These are phyloP conservation scores for Nyctereutes procyonoides DNA, from an alignment of 2,113 vertebrate species.

Conservation along the genomic window DNA sequence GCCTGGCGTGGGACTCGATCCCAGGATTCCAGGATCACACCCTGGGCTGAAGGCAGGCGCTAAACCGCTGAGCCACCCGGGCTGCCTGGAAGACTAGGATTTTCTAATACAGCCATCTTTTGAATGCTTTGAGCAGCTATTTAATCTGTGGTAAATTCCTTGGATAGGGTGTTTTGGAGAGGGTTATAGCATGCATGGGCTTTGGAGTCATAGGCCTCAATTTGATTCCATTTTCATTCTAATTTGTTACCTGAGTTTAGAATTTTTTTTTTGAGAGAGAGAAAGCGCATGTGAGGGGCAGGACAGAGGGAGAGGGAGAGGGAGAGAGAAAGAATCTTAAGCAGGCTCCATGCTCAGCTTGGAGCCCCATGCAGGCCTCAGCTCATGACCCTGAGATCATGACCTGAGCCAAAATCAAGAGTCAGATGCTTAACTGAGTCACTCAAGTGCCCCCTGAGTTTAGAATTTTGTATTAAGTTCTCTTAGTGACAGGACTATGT, in stretches of 20 bases:
- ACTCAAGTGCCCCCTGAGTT: neutral
- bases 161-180: constrained; percentile 12
- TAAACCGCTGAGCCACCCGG: too few relatives aligned
- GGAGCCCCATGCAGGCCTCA: neutral
- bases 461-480: constrained; percentile 49
- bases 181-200: neutral
- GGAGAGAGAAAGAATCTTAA: neutral
- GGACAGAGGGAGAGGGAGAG: neutral
- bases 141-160: constrained; percentile 7
- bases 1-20: too few relatives aligned
- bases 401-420: neutral
- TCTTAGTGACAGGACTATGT: constrained; percentile 1
- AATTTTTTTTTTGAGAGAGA: neutral
- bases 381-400: neutral
- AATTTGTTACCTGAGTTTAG: constrained; percentile 52
- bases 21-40: too few relatives aligned
- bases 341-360: neutral
- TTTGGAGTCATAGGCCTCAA: neutral
- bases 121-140: constrained; percentile 9
- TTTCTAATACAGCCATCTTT: neutral
- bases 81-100: neutral
- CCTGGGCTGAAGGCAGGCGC: too few relatives aligned
- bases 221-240: constrained; percentile 38
- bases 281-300: neutral
- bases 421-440: neutral